Base-by-base conservation (phyloP, 2,113 vertebrate genomes). In the Excalfactoria chinensis region DNA sequence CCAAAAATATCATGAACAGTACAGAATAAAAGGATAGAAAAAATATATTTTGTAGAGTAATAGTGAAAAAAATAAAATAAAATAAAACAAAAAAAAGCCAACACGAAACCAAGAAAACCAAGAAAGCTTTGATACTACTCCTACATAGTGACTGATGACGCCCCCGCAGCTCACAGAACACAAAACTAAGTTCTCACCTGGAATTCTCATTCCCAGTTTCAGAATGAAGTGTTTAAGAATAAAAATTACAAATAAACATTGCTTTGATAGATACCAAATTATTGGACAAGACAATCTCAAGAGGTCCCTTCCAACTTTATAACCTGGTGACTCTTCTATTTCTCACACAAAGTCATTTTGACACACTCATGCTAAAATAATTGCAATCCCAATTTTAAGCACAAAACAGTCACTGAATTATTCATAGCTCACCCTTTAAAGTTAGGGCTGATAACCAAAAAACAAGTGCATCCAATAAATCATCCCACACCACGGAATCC, bases 81-180 rank as follows among this genome's bases (percentile, higher is more conserved):
- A 10, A 32, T 18, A 56, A 32, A 4, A 46, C 68, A 69, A 72
- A 16, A 16, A 1, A 16, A 16, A 1, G 0, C 2, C 32, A 59
- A 87, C 13, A n/a, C 53, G 28, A 53, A 53, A 28, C 26, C 51
- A 28, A 53, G 51, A 53, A 53, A 28, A 28, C 14, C 11, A 74
- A 59, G 3, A 55, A 60, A 34, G 56, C 58, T 72, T 5, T 13
- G 34, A 64, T 62, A 77, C 44, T 22, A 16, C 14, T 71, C 25
- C 28, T 30, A 41, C 82, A 13, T 9, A 2, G 53, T 25, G 16
- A 32, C 5, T 7, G 2, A 41, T 32, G 16, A 32, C 3, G 37
- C 0, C 20, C 11, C 40, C 19, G 8, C 22, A 76, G 59, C 13
- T 83, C 46, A 58, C 3, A 0, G 8, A 44, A 64, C 8, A 46